A percentile compares a stretch with the other conserved stretches of the same genome.
Conservation (phyloP, 2,888 invertebrate species). For the Tiliacea aurago region DNA sequence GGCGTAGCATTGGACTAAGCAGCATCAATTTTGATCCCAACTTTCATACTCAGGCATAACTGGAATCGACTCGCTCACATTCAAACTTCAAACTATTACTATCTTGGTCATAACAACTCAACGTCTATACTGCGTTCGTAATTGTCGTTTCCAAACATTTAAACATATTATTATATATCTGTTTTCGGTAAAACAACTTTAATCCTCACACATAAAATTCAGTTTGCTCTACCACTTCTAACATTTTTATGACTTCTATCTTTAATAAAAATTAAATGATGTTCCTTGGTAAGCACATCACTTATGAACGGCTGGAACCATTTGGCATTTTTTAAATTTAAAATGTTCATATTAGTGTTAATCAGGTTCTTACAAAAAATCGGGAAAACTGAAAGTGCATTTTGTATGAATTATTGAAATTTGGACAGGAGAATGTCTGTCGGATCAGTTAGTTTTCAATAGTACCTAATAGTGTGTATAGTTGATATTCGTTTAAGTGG, state of each 20-base stretch:
- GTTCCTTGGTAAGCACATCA: too few relatives aligned
- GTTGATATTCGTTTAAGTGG: neutral
- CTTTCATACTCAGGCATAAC: neutral
- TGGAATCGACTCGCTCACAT: neutral
- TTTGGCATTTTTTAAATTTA: too few relatives aligned
- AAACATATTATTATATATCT: neutral
- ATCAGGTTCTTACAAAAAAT: too few relatives aligned
- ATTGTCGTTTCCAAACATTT: neutral
- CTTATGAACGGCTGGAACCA: too few relatives aligned
- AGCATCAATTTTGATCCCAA: neutral
- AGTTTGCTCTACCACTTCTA: neutral
- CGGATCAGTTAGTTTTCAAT: neutral
- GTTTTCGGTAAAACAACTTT: neutral
- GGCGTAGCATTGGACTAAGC: neutral
- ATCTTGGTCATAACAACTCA: neutral
- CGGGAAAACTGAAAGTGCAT: too few relatives aligned
- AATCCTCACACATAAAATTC: neutral
- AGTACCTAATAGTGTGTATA: too few relatives aligned
- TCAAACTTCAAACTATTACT: slow-evolving; percentile 1
- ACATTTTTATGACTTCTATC: neutral
- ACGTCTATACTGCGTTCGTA: neutral
- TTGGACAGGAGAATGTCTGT: too few relatives aligned
- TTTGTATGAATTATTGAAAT: too few relatives aligned
- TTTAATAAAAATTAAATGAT: too few relatives aligned
- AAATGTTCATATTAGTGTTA: too few relatives aligned